Conservation (phyloP, 2,113 vertebrate genomes). For the Megaceryle torquata region DNA sequence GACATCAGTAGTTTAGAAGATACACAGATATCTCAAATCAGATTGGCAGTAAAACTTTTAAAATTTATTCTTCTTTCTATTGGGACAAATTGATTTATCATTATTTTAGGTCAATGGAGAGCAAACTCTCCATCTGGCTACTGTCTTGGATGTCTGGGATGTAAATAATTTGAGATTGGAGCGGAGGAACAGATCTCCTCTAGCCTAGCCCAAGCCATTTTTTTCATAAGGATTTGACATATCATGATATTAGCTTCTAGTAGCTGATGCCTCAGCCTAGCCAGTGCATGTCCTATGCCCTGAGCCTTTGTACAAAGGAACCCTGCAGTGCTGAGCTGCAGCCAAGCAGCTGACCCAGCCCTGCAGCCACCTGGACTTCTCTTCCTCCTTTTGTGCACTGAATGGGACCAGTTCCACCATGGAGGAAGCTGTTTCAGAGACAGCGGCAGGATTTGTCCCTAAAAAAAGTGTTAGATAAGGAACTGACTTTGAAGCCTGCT, state of each 20-base stretch:
- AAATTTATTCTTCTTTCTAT: not conserved
- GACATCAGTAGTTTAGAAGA: not conserved
- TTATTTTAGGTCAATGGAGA: not conserved
- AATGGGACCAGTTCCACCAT: conserved; percentile 25
- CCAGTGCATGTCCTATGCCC: not conserved
- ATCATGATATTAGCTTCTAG: not conserved
- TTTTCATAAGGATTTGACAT: not conserved
- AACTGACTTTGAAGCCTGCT: not conserved
- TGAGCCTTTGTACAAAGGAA: not conserved
- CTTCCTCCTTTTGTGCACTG: conserved; percentile 57
- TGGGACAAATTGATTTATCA: not conserved
- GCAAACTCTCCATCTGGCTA: not conserved
- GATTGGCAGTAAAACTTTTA: not conserved
- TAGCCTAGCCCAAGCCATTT: not conserved
- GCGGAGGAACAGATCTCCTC: not conserved
- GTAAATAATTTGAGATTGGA: not conserved
- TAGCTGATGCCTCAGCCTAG: not conserved
- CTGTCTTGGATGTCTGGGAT: not conserved
- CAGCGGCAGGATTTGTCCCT: not conserved
- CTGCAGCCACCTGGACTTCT: conserved; percentile 53
- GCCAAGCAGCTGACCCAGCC: conserved; percentile 38
- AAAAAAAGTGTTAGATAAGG: not conserved
- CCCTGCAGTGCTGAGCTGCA: conserved; percentile 36
- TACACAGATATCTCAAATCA: not conserved
- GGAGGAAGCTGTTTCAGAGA: conserved; percentile 16